Evolutionary conservation across 2,888 invertebrate genomes (phyloP), one percentile per base, ranked within the genome.

Genomic region (Brenthis ino): DNA sequence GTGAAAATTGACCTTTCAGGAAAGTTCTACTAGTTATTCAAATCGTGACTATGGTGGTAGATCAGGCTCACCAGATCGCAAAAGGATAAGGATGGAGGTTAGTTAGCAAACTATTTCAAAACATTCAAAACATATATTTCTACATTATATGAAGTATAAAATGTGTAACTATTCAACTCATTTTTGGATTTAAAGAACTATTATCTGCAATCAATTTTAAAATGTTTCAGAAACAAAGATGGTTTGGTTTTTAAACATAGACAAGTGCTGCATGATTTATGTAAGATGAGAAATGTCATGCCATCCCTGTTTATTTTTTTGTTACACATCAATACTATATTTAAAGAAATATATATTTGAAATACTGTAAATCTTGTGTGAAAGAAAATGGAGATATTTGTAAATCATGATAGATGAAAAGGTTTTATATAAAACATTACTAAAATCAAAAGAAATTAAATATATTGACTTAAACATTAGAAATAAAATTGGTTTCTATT

Each of bases 81-180:
- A 95, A 84, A 89, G 95, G 82, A 92, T 94, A 86, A 94, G 95
- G 79, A 89, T 94, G 77, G 95, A 95, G 93, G 95, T 95, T 78
- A 86, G 91, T 90, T 64, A 11, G 53, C 37, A 56, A 63, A 65
- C 80, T 73, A 67, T 65, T 69, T 71, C 65, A 50, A 57, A 55
- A 50, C 48, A 51, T 65, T 57, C 47, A 51, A 50, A 51, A 63
- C 20, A n/a, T 50, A 43, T 43, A 20, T 43, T 56, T 53, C 50
- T n/a, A 51, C 57, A 64, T 48, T 53, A 6, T 50, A 51, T 55
- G 63, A 57, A 48, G 53, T 55, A 55, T 63, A 61, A 20, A 14
- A 20, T 54, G 57, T 57, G 53, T 57, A 61, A 61, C 28, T 53
- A 24, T 56, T n/a, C 51, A 43, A 54, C 16, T 16, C 53, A 37